Evolutionary conservation across 2,888 invertebrate species (phyloP), one percentile per base, ranked within the genome.

Genomic region (Caenorhabditis wallacei): DNA sequence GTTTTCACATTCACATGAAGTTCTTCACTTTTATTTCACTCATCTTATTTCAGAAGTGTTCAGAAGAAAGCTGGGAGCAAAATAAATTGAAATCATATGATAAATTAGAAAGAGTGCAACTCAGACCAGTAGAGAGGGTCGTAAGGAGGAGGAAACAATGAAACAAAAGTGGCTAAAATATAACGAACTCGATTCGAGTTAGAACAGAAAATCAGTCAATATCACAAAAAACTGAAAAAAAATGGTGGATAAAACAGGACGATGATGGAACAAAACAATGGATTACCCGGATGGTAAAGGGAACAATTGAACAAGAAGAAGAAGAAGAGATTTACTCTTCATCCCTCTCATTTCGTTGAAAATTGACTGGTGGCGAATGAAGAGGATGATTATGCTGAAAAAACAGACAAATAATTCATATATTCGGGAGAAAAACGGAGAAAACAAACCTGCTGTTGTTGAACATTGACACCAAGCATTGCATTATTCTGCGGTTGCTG

Each of bases 341-440:
- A 16, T 76, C 76, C 10, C 76, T 37, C 20, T 76, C 76, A 35
- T 80, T 63, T n/a, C 83, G 81, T 26, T 85, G 72, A 64, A 85
- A 85, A 46, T 85, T 82, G 20, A 88, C 88, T 16, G 88, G 88
- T 11, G 88, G 88, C 5, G 88, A 88, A 54, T 88, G 88, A 24
- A 88, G 82, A 1, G 88, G 87, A 22, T 87, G 88, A 10, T 72
- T 84, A 37, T 84, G 79, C 87, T 87, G 72, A 30, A 82, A 70
- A 51, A 20, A 22, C 22, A 11, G 0, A n/a, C 7, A 16, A 40
- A 43, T 63, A 51, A 59, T 20, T 54, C 20, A 26, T 24, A 22
- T 20, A 0, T 30, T 30, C 30, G 30, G 30, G n/a, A n/a, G n/a
- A n/a, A n/a, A 3, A 22, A 8, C 40, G 8, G 18, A n/a, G n/a